Percentiles rank a stretch among this genome's conserved stretches.
phyloP scores from a whole-genome alignment of 2,797 vertebrate species.

The Spinus pinus region DNA sequence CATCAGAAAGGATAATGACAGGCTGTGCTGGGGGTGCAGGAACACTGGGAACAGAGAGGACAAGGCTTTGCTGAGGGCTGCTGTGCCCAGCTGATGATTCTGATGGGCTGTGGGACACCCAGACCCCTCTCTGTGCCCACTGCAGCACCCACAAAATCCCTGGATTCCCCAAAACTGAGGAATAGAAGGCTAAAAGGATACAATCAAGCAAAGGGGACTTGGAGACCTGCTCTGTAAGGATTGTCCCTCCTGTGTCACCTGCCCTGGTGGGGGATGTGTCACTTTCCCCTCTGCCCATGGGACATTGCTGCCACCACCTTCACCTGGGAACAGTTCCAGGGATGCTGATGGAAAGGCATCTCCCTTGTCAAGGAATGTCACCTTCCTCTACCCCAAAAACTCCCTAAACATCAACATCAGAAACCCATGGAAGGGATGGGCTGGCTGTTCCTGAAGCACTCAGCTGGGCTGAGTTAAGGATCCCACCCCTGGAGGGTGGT shows the following conservation, averaged over 20 bases:
- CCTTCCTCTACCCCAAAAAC: not conserved
- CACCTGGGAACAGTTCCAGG: not conserved
- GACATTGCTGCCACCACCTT: rapidly evolving
- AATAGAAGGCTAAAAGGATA: rapidly evolving
- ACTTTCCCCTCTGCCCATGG: not conserved
- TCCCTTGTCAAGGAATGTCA: not conserved
- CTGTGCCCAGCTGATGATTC: not conserved
- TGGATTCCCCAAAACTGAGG: rapidly evolving
- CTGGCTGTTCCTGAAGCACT: not conserved
- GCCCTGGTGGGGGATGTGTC: no score
- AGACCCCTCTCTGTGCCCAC: not conserved
- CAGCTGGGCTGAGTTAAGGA: not conserved
- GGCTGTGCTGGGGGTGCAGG: not conserved
- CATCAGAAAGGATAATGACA: constrained; percentile 33
- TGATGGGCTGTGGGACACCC: rapidly evolving
- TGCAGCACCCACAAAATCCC: not conserved
- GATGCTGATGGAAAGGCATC: not conserved
- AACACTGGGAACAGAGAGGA: not conserved
- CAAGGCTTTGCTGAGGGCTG: not conserved
- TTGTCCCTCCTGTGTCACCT: not conserved
- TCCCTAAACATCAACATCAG: not conserved
- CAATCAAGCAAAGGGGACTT: rapidly evolving
- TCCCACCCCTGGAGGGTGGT: rapidly evolving
- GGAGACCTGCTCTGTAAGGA: not conserved
- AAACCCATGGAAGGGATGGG: rapidly evolving